Evolutionary conservation across 2,888 invertebrate genomes (phyloP).

Genomic region (Polydrusus cervinus): DNA sequence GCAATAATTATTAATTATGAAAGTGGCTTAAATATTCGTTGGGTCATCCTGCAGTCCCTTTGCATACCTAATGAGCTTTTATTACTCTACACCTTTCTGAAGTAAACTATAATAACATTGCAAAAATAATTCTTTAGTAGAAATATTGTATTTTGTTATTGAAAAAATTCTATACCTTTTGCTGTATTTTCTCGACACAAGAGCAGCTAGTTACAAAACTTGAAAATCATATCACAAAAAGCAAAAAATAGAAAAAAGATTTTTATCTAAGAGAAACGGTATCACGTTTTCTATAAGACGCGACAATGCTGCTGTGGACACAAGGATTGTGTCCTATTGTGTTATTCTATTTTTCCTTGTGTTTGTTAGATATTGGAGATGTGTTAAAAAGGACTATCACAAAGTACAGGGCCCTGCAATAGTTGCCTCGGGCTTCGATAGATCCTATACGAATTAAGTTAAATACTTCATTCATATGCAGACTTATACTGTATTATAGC

Average conservation of each 20-base stretch:
- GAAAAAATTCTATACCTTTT: not conserved
- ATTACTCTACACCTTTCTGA: too few species aligned
- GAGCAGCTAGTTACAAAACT: not conserved
- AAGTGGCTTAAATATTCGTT: too few species aligned
- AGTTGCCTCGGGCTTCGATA: too few species aligned
- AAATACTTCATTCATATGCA: too few species aligned
- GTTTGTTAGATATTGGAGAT: slow-evolving; percentile 10
- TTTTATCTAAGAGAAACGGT: not conserved
- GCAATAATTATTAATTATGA: too few species aligned
- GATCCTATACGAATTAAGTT: too few species aligned
- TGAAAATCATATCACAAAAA: not conserved
- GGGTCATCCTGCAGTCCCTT: too few species aligned
- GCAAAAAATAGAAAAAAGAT: not conserved
- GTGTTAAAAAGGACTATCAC: not conserved
- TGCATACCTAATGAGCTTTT: too few species aligned
- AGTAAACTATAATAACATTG: too few species aligned
- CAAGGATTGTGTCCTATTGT: slow-evolving; percentile 3
- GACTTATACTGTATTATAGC: too few species aligned
- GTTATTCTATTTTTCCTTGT: slow-evolving; percentile 4
- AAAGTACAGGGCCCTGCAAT: too few species aligned
- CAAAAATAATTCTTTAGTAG: too few species aligned
- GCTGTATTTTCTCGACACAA: slow-evolving; percentile 1
- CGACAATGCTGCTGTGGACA: not conserved
- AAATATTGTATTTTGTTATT: not conserved
- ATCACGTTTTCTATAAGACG: slow-evolving; percentile 15